These are phyloP conservation scores for Kryptolebias ocellatus DNA, from an alignment of 2,797 vertebrate genomes.

Conservation along the genomic window DNA sequence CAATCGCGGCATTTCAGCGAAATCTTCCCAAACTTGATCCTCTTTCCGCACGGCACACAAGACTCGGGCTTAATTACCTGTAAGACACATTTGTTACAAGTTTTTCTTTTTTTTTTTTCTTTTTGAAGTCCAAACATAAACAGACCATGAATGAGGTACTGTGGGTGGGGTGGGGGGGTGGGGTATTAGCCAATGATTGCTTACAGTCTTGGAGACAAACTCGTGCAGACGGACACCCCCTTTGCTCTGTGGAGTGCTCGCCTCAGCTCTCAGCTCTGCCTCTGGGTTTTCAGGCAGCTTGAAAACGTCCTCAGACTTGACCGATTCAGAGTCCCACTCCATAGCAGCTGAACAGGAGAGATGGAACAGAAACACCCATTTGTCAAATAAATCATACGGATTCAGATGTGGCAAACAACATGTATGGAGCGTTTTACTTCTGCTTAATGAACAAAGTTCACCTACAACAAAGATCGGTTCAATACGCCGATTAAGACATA, in stretches of 20 bases:
- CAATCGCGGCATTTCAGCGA: constrained; percentile 95
- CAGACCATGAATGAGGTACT: too few species aligned
- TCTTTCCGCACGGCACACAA: constrained; percentile 96
- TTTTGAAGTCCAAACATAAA: not conserved
- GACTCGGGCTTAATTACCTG: constrained; percentile 98
- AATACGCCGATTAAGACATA: too few species aligned
- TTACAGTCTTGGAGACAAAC: constrained; percentile 96
- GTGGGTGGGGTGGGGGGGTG: too few species aligned
- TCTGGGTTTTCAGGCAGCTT: constrained; percentile 76
- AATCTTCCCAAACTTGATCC: constrained; percentile 96
- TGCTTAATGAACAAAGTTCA: not conserved
- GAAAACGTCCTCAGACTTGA: constrained; percentile 78
- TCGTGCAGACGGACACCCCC: constrained; percentile 88
- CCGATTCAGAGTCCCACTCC: constrained; percentile 90
- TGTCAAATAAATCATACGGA: not conserved
- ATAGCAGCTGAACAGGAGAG: constrained; percentile 70
- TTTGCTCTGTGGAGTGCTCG: constrained; percentile 86
- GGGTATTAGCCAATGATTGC: not conserved
- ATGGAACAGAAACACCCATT: constrained; percentile 18
- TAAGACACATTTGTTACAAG: not conserved
- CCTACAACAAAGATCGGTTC: too few species aligned
- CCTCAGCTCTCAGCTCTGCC: constrained; percentile 58
- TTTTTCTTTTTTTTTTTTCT: not conserved
- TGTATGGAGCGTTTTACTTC: not conserved
- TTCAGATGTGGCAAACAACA: not conserved